Evolutionary conservation across 2,888 invertebrate species (phyloP), one percentile per base, ranked within the genome.

Genomic region (Psylliodes chrysocephalus): DNA sequence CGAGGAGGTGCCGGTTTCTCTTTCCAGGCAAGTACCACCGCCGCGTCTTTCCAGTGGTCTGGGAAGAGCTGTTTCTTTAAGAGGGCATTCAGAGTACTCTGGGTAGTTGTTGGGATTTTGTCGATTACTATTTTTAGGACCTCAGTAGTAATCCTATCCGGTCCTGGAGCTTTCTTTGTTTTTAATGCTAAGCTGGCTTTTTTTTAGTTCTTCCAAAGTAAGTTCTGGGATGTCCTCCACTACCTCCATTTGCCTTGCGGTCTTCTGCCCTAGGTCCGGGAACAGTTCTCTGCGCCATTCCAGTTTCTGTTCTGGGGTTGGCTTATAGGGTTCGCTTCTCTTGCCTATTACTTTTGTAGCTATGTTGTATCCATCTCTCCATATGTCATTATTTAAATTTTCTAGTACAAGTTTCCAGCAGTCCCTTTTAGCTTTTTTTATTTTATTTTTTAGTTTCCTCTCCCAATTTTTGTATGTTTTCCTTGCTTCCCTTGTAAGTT

Each of bases 31-130:
- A 63, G 28, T 1, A 60, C 35, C 10, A 59, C 30, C 35, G 19
- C 53, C 5, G 66, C 57, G 2, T 8, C 30, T 44, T 68, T 68
- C 66, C 64, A 66, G 8, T 1, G 8, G 18, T 44, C 19, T 35
- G 63, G 63, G 33, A 63, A 53, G 12, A 12, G 22, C 7, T 42
- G 42, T 8, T 19, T 19, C 28, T 8, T 49, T 40, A 63, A 19
- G 2, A 40, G 33, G 17, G 22, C 19, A 44, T 63, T 57, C n/a
- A 57, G 19, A 12, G 47, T 17, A 1, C n/a, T 22, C 15, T 25
- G 25, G 6, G 18, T 12, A 10, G 17, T 10, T n/a, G 28, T 28
- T 8, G 59, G 35, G 10, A 10, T 12, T 14, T 5, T 28, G 22
- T 52, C 15, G 10, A 42, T 33, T 6, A 44, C 8, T 4, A 12